Evolutionary conservation across 2,888 invertebrate species (phyloP), one percentile per base, ranked within the genome.

Genomic region (Tenthredo mesomela): DNA sequence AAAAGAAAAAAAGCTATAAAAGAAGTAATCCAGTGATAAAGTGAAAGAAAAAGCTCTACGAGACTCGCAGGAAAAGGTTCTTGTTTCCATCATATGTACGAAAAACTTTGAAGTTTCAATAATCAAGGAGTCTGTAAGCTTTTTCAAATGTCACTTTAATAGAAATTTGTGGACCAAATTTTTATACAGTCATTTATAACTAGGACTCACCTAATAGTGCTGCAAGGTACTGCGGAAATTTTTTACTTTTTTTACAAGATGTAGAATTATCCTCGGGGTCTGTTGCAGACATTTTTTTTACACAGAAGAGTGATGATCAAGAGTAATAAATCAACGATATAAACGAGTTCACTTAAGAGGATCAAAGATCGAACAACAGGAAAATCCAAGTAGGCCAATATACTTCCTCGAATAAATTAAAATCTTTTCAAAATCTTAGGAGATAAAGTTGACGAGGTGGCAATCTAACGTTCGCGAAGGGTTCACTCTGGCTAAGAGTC

Each of bases 181-280:
- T 43, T 43, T n/a, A 1, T 2, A 18, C 0, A 73, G n/a, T 43
- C 21, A 70, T 43, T 71, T 12, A 61, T 12, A 37, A 29, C 33
- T 50, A 65, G 12, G 85, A 88, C 90, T 90, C 88, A 93, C 92
- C 91, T 84, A 92, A 82, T 43, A 89, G 84, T 21, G 91, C 88
- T 21, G 90, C 91, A 33, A 91, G 80, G 86, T 90, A 91, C 85
- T 92, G 92, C 21, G 91, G 89, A 71, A 88, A 86, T 85, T 88
- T 91, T 71, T 87, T 88, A 7, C 87, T 85, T 12, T 85, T 80
- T 12, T 73, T 70, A 61, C 12, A 12, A 21, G 87, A 87, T 77
- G 90, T 85, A 7, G 90, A 89, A 77, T 89, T 89, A 86, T 91
- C 89, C 25, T 89, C 88, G 40, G 87, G 70, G 84, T 71, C 83